Conservation (phyloP, 2,888 invertebrate species). For the Colletes collaris region DNA sequence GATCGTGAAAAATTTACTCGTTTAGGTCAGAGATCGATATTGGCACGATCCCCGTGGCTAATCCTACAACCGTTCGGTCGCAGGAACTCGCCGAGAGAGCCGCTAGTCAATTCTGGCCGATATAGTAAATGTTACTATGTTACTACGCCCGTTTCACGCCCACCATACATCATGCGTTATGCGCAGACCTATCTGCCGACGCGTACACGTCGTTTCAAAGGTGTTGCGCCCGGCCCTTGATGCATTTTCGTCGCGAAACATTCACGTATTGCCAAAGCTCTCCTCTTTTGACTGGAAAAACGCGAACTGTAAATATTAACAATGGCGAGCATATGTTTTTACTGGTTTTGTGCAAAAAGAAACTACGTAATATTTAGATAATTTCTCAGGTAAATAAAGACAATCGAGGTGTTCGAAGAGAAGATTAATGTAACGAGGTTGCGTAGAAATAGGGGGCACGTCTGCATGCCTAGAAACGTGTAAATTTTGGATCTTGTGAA, state of each 20-base stretch:
- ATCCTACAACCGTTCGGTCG: constrained; percentile 35
- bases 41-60: neutral
- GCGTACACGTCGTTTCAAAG: constrained; percentile 59
- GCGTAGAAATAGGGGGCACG: too few relatives aligned
- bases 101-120: constrained; percentile 69
- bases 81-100: constrained; percentile 40
- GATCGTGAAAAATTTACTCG: constrained; percentile 24
- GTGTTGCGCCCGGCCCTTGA: neutral
- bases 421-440: too few relatives aligned
- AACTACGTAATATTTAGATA: too few relatives aligned
- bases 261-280: neutral
- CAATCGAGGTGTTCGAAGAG: too few relatives aligned
- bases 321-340: too few relatives aligned
- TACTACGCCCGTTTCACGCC: constrained; percentile 78
- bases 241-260: neutral
- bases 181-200: constrained; percentile 69
- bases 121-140: constrained; percentile 80
- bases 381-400: too few relatives aligned
- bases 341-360: too few relatives aligned
- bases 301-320: too few relatives aligned
- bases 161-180: constrained; percentile 76
- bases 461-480: neutral
- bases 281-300: too few relatives aligned
- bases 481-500: constrained; percentile 54
- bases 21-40: constrained; percentile 29